phyloP scores from a whole-genome alignment of 2,888 invertebrate species.

The Xestoiulus laeticollis region DNA sequence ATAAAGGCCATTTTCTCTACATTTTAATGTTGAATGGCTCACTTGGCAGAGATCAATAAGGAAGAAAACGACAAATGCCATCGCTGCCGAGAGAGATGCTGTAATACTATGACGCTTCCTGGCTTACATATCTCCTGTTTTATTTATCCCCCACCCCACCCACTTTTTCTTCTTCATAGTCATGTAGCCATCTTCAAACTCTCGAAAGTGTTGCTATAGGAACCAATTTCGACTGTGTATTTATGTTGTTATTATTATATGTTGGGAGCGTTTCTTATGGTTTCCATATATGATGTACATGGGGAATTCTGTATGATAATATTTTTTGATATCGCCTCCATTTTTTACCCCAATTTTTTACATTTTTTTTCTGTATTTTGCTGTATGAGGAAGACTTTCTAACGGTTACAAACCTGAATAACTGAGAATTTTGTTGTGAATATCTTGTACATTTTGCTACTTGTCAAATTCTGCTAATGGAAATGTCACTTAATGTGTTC shows the following conservation, averaged over 20 bases:
- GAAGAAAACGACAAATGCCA: background rate
- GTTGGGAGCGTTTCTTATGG: constrained; percentile 18
- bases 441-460: too few species aligned
- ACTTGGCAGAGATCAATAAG: constrained; percentile 37
- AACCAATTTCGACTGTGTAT: constrained; percentile 18
- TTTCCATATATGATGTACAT: background rate
- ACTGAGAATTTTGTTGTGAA: too few species aligned
- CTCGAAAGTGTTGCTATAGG: constrained; percentile 12
- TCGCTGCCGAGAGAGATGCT: background rate
- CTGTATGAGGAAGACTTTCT: too few species aligned
- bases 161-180: background rate
- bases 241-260: constrained; percentile 22
- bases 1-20: constrained; percentile 7
- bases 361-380: background rate
- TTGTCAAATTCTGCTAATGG: too few species aligned
- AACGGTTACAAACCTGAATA: too few species aligned
- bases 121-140: constrained; percentile 31
- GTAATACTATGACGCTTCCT: background rate
- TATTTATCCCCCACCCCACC: background rate
- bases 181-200: constrained; percentile 15
- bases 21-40: constrained; percentile 37
- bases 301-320: background rate
- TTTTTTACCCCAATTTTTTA: background rate
- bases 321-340: background rate
- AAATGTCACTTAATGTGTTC: too few species aligned